These are phyloP conservation scores for Aricia agestis DNA, from an alignment of 1,140 invertebrate genomes.

Conservation along the genomic window DNA sequence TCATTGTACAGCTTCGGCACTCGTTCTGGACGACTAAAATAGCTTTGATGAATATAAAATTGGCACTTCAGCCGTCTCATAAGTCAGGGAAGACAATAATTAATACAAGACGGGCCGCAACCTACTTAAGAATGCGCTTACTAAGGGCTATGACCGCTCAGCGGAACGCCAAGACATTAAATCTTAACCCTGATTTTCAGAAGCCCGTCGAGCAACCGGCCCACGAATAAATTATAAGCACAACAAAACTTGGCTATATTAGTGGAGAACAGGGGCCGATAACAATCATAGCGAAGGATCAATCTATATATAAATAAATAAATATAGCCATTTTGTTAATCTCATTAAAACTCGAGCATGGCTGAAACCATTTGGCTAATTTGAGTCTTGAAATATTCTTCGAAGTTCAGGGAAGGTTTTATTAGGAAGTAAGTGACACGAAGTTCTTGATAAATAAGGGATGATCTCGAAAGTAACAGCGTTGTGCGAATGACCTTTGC, in stretches of 20 bases:
- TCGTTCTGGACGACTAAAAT: neutral
- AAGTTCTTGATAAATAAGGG: too few relatives aligned
- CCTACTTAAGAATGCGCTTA: neutral
- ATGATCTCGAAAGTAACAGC: too few relatives aligned
- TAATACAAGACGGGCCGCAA: neutral
- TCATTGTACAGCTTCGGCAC: neutral
- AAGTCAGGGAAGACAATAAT: slow-evolving; percentile 3
- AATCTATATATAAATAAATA: neutral
- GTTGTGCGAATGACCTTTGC: too few relatives aligned
- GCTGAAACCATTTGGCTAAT: too few relatives aligned
- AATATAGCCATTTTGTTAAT: too few relatives aligned
- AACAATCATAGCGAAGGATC: neutral
- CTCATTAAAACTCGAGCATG: too few relatives aligned
- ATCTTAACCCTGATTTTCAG: slow-evolving; percentile 3
- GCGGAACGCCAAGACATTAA: slow-evolving; percentile 5
- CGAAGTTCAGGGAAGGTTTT: too few relatives aligned
- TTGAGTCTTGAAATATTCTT: too few relatives aligned
- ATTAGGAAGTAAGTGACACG: too few relatives aligned
- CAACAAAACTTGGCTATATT: neutral
- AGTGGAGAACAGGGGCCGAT: neutral
- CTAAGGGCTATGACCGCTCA: neutral
- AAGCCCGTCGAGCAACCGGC: neutral
- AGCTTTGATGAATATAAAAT: neutral
- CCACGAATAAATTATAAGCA: slow-evolving; percentile 6
- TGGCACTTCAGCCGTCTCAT: neutral